Conservation (phyloP, 2,797 vertebrate species). For the Lepilemur ruficaudatus region DNA sequence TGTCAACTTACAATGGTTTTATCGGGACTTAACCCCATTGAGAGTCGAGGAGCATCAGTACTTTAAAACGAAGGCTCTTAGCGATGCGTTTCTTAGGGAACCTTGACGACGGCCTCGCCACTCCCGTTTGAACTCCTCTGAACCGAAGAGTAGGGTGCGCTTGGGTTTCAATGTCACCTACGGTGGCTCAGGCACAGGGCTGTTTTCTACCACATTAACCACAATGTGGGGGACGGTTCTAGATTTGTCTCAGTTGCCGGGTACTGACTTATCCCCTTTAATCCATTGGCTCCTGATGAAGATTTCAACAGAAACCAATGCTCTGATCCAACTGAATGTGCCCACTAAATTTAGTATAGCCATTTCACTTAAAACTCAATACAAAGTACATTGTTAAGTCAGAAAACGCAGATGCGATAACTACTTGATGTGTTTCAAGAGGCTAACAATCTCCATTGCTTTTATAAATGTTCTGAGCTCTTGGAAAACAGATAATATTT, state of each 20-base stretch:
- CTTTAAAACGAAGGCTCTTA: constrained; percentile 49
- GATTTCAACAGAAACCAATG: constrained; percentile 77
- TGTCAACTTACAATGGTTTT: not conserved
- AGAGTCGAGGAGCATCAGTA: not conserved
- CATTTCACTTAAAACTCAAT: constrained; percentile 74
- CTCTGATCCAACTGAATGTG: constrained; percentile 64
- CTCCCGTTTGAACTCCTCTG: constrained; percentile 69
- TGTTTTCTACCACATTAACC: constrained; percentile 66
- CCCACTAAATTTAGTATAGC: constrained; percentile 76
- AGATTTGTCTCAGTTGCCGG: constrained; percentile 61
- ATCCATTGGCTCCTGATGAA: constrained; percentile 73
- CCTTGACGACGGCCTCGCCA: constrained; percentile 53
- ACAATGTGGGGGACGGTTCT: constrained; percentile 57
- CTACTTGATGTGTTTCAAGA: not conserved
- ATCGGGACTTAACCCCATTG: not conserved
- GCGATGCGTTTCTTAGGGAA: constrained; percentile 60
- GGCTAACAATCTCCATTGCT: not conserved
- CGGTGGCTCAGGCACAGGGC: constrained; percentile 47
- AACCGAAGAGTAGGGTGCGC: constrained; percentile 68
- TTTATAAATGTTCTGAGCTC: not conserved
- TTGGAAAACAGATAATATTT: not conserved
- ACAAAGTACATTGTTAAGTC: not conserved
- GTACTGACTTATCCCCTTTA: constrained; percentile 67
- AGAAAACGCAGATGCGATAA: not conserved
- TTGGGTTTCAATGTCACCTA: constrained; percentile 76